Base-by-base conservation (phyloP, 2,888 invertebrate genomes). In the Pollenia griseotomentosa region DNA sequence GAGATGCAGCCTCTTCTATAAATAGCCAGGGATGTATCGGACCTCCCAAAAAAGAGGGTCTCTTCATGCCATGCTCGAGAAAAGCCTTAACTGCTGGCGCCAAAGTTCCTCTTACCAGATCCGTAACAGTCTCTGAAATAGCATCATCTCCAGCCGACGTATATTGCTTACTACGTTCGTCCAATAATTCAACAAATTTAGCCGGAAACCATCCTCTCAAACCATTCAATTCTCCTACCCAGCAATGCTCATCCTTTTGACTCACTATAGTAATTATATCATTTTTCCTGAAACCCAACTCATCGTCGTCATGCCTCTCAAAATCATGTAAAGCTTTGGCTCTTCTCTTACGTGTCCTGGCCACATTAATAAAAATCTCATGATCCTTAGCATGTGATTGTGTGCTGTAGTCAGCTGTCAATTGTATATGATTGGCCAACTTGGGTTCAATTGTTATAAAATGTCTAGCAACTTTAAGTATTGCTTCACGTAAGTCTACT, bases 11-110 rank as follows among this genome's bases (percentile, higher is more conserved):
- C 94, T 99, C 99, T 94, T 99, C 99, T 90, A 99, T 98, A 92
- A 99, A 99, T 44, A 99, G 94, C 99, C 99, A 99, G 0, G 99
- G 99, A 94, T 99, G 99, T 92, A 98, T 98, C 2, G 98, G 97
- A 2, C 98, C 98, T 85, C 97, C 97, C 83, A 98, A 94, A 92
- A 99, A 97, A 89, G 97, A 96, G 4, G 99, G 98, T 89, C 97
- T 95, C 91, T 97, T 97, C 95, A 99, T 97, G 79, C 99, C 99
- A 94, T 99, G 98, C 91, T 98, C 96, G 78, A 99, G 95, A 71
- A 99, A 97, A 91, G 98, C 96, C 94, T 99, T 99, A 84, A 99
- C 95, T 59, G 98, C 97, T 40, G 99, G 98, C 90, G 98, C 98
- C 71, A 99, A 94, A 55, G 97, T 97, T 87, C 99, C 99, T 90